Percentiles rank a stretch among this genome's conserved stretches.
phyloP scores from a whole-genome alignment of 2,888 invertebrate genomes.

The Leuctra nigra region DNA sequence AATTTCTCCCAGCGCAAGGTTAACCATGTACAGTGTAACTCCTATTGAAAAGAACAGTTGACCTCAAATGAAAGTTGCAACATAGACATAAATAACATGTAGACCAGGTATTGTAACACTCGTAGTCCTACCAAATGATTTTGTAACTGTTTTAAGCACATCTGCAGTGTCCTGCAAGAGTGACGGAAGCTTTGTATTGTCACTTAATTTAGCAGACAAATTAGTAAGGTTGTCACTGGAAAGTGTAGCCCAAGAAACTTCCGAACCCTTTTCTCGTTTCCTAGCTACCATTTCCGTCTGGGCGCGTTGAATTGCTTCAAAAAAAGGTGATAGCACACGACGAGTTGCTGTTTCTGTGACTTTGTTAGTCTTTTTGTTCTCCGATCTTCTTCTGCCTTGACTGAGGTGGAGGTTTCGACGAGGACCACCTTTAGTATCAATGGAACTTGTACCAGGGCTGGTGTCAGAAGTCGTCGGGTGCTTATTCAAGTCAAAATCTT shows the following conservation, averaged over 20 bases:
- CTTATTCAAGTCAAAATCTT: no score
- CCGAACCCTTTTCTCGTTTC: neutral
- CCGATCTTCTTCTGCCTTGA: no score
- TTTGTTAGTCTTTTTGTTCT: no score
- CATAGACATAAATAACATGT: neutral
- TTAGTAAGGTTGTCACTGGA: constrained; percentile 39
- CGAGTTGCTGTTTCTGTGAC: constrained; percentile 16
- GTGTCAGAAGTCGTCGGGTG: no score
- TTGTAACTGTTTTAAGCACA: constrained; percentile 16
- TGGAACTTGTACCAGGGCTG: no score
- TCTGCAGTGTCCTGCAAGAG: constrained; percentile 50
- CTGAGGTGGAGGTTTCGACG: no score
- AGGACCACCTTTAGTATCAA: no score
- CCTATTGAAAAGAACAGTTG: constrained; percentile 37
- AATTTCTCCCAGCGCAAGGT: constrained; percentile 48
- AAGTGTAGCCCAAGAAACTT: constrained; percentile 31
- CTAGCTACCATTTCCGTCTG: neutral
- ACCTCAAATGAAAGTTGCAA: neutral
- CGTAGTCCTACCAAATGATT: constrained; percentile 13
- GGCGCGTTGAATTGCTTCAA: neutral
- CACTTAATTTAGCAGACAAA: constrained; percentile 45
- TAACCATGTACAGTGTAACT: constrained; percentile 51
- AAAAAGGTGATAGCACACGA: constrained; percentile 13
- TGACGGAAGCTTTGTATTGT: constrained; percentile 49
- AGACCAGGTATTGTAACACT: no score